phyloP scores from a whole-genome alignment of 2,888 invertebrate species.

The Acleris holmiana region DNA sequence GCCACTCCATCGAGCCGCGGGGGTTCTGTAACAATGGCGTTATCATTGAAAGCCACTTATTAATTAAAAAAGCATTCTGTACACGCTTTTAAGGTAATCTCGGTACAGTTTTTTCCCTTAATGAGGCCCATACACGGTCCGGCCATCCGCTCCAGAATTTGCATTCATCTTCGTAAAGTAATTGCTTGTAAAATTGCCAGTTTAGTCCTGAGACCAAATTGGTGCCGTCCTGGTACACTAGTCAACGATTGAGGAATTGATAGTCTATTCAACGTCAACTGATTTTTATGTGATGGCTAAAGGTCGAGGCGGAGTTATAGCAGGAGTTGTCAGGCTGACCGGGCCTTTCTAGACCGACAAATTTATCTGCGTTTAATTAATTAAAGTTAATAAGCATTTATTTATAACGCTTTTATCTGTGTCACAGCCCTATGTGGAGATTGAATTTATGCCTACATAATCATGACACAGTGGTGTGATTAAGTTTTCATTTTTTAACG shows the following conservation, averaged over 20 bases:
- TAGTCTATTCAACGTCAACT: slow-evolving; percentile 55
- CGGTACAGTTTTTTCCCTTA: slow-evolving; percentile 67
- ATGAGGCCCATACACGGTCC: slow-evolving; percentile 75
- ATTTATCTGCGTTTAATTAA: background rate
- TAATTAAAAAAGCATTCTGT: slow-evolving; percentile 70
- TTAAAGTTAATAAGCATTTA: background rate
- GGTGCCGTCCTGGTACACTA: slow-evolving; percentile 39
- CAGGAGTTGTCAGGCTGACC: slow-evolving; percentile 14
- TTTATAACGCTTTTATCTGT: too few species aligned
- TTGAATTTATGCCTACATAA: too few species aligned
- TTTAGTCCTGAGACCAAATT: slow-evolving; percentile 45
- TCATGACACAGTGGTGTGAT: too few species aligned
- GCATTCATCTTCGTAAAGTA: slow-evolving; percentile 65
- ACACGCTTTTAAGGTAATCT: slow-evolving; percentile 62
- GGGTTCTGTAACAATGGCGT: slow-evolving; percentile 39
- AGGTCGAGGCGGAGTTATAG: slow-evolving; percentile 22
- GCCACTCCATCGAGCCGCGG: slow-evolving; percentile 18
- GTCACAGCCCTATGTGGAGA: too few species aligned
- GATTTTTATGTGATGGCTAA: slow-evolving; percentile 33
- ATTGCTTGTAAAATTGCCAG: slow-evolving; percentile 55
- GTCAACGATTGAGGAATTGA: slow-evolving; percentile 58
- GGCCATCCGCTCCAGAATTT: slow-evolving; percentile 70
- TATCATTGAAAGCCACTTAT: slow-evolving; percentile 51
- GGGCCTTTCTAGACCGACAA: background rate
- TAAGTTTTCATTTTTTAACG: too few species aligned